Evolutionary conservation across 37 sponge, comb jelly and placozoan species (phyloP), one percentile per base, ranked within the genome.

Genomic region (Amphimedon queenslandica): DNA sequence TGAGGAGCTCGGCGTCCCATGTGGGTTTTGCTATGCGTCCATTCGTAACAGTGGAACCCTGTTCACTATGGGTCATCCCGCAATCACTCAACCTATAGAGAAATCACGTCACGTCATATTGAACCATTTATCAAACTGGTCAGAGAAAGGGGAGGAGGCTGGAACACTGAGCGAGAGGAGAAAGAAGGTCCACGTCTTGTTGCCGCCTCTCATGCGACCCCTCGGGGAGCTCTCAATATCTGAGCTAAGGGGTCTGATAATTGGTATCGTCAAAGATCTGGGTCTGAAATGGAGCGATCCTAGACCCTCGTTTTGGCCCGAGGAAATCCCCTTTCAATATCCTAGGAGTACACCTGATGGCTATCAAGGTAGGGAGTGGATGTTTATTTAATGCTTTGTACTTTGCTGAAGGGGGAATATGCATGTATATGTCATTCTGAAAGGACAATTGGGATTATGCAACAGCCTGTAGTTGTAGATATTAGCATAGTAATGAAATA

Each of bases 61-160:
- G 33, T 81, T 81, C 53, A 76, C 82, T 21, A 57, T 87, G 6
- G 87, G 87, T 23, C 77, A 87, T 68, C 57, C 27, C 1, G 57
- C 82, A 11, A 81, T 87, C 60, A 87, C 87, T 0, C 70, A 80
- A 42, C 82, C 81, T 4, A 81, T 87, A 0, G 87, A 87, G 60
- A 27, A 42, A 31, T 82, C 76, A 64, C 70, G 76, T 25, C 67
- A 87, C 53, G 82, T 76, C 32, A 81, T 87, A 1, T 42, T 87
- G 35, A 16, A n/a, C 36, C 73, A 78, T 37, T 57, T 85, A 2
- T 41, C 68, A 31, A 70, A 70, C 39, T 38, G 38, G 47, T 16
- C 0, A 34, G 10, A 21, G 25, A 36, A 21, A 3, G 55, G 51
- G 4, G 16, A 27, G 27, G 36, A 18, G 5, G 67, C 25, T 16